phyloP scores from a whole-genome alignment of 2,113 vertebrate genomes.

The Tor tambroides region DNA sequence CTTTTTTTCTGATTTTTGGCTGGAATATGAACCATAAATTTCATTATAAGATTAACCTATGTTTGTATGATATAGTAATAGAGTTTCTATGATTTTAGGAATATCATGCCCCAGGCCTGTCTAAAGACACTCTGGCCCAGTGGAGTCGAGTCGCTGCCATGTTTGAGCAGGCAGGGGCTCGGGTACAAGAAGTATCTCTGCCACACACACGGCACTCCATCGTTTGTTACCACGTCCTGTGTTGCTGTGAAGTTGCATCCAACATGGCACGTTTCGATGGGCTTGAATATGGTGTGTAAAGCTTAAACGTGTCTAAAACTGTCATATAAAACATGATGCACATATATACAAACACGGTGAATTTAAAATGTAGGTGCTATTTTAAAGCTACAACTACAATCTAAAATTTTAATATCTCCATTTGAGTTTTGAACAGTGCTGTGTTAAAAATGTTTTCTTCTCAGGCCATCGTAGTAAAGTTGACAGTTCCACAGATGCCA shows the following conservation, averaged over 20 bases:
- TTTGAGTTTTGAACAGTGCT: background rate
- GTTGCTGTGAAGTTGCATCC: conserved; percentile 91
- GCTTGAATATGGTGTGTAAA: conserved; percentile 87
- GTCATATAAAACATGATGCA: background rate
- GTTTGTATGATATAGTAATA: background rate
- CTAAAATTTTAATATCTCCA: background rate
- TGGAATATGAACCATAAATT: background rate
- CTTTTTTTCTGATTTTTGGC: background rate
- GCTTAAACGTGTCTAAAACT: background rate
- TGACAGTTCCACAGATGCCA: conserved; percentile 86
- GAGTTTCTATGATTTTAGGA: conserved; percentile 75
- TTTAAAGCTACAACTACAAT: background rate
- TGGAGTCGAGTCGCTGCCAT: conserved; percentile 89
- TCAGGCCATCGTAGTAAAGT: conserved; percentile 81
- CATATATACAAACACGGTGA: no score
- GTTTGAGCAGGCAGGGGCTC: conserved; percentile 85
- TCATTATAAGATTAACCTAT: background rate
- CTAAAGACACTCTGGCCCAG: conserved; percentile 77
- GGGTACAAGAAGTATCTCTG: conserved; percentile 87
- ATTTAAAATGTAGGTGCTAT: background rate
- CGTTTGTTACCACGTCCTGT: conserved; percentile 93
- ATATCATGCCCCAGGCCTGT: conserved; percentile 86
- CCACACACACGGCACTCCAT: conserved; percentile 92
- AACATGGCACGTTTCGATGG: conserved; percentile 99
- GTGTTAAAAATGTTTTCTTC: background rate